Evolutionary conservation across 2,888 invertebrate genomes (phyloP).

Genomic region (Sinhomidia bicolor): DNA sequence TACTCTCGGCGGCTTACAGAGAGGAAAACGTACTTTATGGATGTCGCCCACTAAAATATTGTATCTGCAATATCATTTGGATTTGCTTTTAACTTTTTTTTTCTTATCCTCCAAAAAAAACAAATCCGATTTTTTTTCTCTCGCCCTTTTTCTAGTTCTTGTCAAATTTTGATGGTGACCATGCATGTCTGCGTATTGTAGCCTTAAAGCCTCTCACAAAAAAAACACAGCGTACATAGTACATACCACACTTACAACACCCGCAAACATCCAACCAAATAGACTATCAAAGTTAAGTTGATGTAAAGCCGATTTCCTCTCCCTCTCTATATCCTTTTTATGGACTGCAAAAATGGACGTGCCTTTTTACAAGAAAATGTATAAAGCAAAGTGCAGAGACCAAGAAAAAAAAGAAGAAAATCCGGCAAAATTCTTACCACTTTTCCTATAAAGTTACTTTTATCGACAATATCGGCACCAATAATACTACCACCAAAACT

Average conservation of each 20-base stretch:
- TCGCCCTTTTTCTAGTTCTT: not conserved
- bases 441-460: conserved; percentile 29
- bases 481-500: not conserved
- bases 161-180: conserved; percentile 52
- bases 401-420: not conserved
- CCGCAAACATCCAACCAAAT: conserved; percentile 8
- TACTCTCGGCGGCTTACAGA: not conserved
- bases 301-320: conserved; percentile 62
- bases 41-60: conserved; percentile 22
- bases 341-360: conserved; percentile 23
- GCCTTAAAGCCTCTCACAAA: too few species aligned
- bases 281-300: conserved; percentile 54
- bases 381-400: not conserved
- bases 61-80: conserved; percentile 42
- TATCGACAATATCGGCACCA: conserved; percentile 20
- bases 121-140: conserved; percentile 25
- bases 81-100: conserved; percentile 53
- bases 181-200: conserved; percentile 36
- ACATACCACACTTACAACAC: not conserved
- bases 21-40: conserved; percentile 25
- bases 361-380: not conserved
- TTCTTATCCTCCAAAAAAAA: conserved; percentile 14
- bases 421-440: not conserved
- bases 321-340: conserved; percentile 24
- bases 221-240: too few species aligned